Conservation (phyloP, 2,888 invertebrate genomes). For the Galerucella nymphaeae region DNA sequence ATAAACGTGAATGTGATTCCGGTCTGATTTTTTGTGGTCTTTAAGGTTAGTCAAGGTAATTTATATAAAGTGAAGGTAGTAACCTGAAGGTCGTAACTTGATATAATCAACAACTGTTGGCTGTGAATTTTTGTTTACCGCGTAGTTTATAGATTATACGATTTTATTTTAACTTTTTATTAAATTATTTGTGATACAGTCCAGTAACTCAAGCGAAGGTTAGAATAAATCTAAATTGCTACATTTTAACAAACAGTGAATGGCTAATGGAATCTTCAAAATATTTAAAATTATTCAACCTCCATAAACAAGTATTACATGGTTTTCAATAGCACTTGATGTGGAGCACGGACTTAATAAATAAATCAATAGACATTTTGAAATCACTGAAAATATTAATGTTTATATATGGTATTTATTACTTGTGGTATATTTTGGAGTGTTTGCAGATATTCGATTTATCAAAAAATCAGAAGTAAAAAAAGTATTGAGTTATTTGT, state of each 20-base stretch:
- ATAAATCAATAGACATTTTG: not conserved
- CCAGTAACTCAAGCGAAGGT: not conserved
- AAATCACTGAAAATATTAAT: not conserved
- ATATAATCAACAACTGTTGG: not conserved
- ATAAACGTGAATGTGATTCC: not conserved
- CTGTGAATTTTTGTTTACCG: not conserved
- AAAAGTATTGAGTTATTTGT: too few species aligned
- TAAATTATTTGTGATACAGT: not conserved
- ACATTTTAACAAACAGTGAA: not conserved
- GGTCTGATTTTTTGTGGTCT: not conserved
- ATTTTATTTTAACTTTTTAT: not conserved
- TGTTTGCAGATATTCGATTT: too few species aligned
- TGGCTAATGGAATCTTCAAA: not conserved
- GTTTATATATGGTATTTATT: too few species aligned
- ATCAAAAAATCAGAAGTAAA: too few species aligned
- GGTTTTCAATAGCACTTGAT: slow-evolving; percentile 7
- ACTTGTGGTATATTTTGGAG: too few species aligned
- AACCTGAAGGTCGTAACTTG: slow-evolving; percentile 2
- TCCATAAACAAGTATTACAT: slow-evolving; percentile 12
- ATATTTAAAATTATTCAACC: not conserved
- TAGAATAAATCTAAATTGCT: not conserved
- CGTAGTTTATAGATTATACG: not conserved
- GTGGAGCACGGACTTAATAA: not conserved
- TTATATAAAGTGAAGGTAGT: slow-evolving; percentile 12
- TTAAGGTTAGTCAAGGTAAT: slow-evolving; percentile 13